Percentiles rank a stretch among this genome's conserved stretches.
phyloP scores from a whole-genome alignment of 2,888 invertebrate species.

The Euzetes globulus region DNA sequence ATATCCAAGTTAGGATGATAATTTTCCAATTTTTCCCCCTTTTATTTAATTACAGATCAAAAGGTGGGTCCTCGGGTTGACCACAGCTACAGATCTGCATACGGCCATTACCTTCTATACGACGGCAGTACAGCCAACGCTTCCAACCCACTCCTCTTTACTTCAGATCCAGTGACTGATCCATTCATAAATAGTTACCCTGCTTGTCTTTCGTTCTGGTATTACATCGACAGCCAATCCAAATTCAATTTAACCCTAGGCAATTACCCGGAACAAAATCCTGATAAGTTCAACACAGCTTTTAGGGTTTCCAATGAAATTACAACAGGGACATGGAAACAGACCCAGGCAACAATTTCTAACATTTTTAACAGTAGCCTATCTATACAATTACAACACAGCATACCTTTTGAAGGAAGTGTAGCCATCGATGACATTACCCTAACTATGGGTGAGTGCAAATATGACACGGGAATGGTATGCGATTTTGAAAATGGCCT shows the following conservation, averaged over 20 bases:
- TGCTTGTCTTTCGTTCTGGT: slow-evolving; percentile 25
- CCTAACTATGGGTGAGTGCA: slow-evolving; percentile 37
- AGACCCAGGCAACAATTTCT: neutral
- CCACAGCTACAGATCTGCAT: neutral
- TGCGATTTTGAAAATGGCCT: slow-evolving; percentile 15
- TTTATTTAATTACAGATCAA: too few species aligned
- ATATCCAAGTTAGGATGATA: too few species aligned
- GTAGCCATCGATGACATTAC: slow-evolving; percentile 40
- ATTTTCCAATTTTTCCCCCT: too few species aligned
- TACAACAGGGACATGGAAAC: neutral
- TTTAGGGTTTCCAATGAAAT: neutral
- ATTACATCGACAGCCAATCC: slow-evolving; percentile 24
- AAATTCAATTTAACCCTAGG: neutral
- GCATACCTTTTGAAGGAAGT: slow-evolving; percentile 32
- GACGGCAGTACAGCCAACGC: neutral
- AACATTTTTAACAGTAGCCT: neutral
- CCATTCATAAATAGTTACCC: too few species aligned
- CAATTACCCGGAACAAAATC: neutral
- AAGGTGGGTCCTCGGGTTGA: slow-evolving; percentile 1
- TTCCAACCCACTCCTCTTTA: too few species aligned
- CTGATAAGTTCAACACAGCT: neutral
- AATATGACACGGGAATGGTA: neutral
- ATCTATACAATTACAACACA: neutral
- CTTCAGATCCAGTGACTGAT: too few species aligned
- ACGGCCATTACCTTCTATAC: slow-evolving; percentile 11